Evolutionary conservation across 2,797 vertebrate genomes (phyloP).

Genomic region (Alectoris magna): DNA sequence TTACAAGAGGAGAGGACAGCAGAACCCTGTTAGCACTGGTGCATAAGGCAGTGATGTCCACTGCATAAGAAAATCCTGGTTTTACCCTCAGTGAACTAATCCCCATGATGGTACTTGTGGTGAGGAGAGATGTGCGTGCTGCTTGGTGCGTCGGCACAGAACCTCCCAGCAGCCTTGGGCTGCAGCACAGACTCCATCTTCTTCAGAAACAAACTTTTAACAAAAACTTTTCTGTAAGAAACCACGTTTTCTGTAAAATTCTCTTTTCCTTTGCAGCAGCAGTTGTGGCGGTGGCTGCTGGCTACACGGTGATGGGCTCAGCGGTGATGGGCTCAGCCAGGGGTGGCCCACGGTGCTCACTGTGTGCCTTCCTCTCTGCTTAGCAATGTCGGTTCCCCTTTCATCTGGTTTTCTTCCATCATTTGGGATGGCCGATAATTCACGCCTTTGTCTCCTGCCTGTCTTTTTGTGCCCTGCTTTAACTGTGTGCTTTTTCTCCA

Average conservation of each 20-base stretch:
- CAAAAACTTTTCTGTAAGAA: background rate
- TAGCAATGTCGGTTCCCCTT: background rate
- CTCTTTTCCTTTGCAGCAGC: background rate
- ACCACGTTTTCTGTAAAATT: background rate
- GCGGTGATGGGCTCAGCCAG: rapidly evolving
- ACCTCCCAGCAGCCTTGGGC: background rate
- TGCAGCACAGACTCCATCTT: background rate
- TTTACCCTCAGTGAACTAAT: rapidly evolving
- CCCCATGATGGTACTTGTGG: background rate
- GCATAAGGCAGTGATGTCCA: background rate
- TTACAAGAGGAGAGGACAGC: background rate
- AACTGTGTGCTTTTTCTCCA: background rate
- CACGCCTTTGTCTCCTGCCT: rapidly evolving
- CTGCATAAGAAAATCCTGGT: background rate
- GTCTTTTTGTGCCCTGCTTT: background rate
- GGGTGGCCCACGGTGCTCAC: rapidly evolving
- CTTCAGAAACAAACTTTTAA: background rate
- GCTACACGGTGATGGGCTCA: rapidly evolving
- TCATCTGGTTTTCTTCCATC: background rate
- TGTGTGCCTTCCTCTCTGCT: background rate
- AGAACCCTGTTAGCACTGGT: background rate
- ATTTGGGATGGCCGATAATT: rapidly evolving
- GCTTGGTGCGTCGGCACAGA: background rate
- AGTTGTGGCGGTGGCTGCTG: background rate
- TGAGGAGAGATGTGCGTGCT: background rate